Percentiles rank a stretch among this genome's conserved stretches.
Evolutionary conservation across 2,797 vertebrate genomes (phyloP).

Genomic region (Ctenochaetus hawaiiensis): DNA sequence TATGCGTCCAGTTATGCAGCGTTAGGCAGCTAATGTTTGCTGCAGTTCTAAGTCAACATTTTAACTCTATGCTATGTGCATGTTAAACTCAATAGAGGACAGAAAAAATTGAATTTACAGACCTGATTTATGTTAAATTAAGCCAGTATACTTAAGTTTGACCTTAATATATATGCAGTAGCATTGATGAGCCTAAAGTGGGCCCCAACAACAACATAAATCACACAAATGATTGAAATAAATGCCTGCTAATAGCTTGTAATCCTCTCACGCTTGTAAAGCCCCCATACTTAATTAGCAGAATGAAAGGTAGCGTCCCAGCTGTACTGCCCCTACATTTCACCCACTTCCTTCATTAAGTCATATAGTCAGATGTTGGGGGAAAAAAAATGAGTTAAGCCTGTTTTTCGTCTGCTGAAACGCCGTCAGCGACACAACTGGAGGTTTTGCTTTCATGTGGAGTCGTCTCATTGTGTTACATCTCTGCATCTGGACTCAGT

Average conservation of each 20-base stretch:
- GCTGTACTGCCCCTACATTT: slow-evolving; percentile 48
- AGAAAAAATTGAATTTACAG: no score
- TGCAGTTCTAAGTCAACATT: neutral
- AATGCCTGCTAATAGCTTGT: slow-evolving; percentile 74
- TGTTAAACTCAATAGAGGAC: no score
- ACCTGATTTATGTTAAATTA: no score
- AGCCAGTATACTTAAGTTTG: neutral
- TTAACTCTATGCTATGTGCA: no score
- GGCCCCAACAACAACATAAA: slow-evolving; percentile 62
- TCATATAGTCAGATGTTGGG: slow-evolving; percentile 57
- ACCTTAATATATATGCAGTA: slow-evolving; percentile 13
- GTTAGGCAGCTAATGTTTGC: neutral
- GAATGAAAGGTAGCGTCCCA: slow-evolving; percentile 78
- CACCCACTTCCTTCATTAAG: slow-evolving; percentile 61
- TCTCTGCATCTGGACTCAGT: slow-evolving; percentile 49
- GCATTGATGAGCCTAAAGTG: slow-evolving; percentile 54
- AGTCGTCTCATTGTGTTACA: slow-evolving; percentile 30
- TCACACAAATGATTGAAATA: slow-evolving; percentile 69
- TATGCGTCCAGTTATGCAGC: no score
- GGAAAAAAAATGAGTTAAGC: slow-evolving; percentile 36
- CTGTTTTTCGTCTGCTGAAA: slow-evolving; percentile 31
- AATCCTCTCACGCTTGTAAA: slow-evolving; percentile 77
- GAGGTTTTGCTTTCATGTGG: slow-evolving; percentile 44
- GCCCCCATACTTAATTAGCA: slow-evolving; percentile 73
- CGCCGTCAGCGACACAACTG: slow-evolving; percentile 29